Conservation (phyloP, 2,797 vertebrate genomes). For the Hoplostethus atlanticus region DNA sequence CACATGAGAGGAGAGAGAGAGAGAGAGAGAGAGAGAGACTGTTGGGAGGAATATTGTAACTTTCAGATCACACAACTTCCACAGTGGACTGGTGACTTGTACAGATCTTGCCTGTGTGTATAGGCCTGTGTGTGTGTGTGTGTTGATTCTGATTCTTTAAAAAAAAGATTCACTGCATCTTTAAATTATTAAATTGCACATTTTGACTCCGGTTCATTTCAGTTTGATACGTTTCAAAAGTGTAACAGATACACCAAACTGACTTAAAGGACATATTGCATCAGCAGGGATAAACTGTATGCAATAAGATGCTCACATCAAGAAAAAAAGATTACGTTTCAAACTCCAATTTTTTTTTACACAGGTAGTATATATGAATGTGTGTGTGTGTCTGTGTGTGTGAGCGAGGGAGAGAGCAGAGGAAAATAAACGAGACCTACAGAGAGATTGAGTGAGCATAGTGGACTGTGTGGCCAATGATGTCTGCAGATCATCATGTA, state of each 20-base stretch:
- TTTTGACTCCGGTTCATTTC: neutral
- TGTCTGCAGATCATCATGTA: constrained; percentile 82
- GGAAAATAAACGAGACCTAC: constrained; percentile 34
- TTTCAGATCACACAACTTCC: constrained; percentile 60
- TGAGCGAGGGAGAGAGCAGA: constrained; percentile 22
- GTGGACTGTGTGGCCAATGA: constrained; percentile 75
- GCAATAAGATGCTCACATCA: no score
- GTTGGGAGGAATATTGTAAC: constrained; percentile 61
- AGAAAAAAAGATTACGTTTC: no score
- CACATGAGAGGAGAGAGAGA: constrained; percentile 20
- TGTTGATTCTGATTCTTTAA: constrained; percentile 51
- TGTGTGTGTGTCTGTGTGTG: constrained; percentile 15
- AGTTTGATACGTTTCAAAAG: constrained; percentile 5
- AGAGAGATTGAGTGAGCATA: constrained; percentile 56
- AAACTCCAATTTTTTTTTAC: constrained; percentile 3
- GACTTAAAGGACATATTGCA: no score
- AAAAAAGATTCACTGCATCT: neutral
- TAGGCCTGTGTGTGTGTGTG: constrained; percentile 7
- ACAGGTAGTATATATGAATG: constrained; percentile 32
- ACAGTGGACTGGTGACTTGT: constrained; percentile 35
- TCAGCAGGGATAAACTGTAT: no score
- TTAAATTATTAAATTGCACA: constrained; percentile 34
- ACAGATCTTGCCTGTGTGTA: neutral
- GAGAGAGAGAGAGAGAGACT: constrained; percentile 43
- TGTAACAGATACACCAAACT: no score